Conservation (phyloP, 2,888 invertebrate species). For the Aphodius granarius region DNA sequence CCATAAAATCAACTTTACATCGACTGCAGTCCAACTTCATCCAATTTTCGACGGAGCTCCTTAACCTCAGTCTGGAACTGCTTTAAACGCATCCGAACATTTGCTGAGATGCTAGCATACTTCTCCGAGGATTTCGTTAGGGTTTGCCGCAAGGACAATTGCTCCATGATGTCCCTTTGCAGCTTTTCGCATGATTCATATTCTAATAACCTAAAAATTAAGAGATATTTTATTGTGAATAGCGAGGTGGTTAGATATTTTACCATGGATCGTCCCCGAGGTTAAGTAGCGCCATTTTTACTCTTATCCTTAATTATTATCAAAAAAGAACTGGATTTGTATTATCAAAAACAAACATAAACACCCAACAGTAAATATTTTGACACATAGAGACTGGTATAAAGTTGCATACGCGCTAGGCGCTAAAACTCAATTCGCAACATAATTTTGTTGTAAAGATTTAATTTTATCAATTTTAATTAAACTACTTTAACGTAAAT, state of each 20-base stretch:
- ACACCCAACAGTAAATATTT: not conserved
- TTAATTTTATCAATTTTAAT: not conserved
- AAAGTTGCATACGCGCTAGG: not conserved
- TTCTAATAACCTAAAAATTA: slow-evolving; percentile 60
- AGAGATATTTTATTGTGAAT: slow-evolving; percentile 9
- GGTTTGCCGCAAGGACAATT: slow-evolving; percentile 60
- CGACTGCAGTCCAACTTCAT: slow-evolving; percentile 52
- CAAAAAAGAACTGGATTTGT: not conserved
- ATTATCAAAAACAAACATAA: not conserved
- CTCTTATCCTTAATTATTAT: not conserved
- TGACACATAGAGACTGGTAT: not conserved
- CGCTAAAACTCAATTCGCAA: not conserved
- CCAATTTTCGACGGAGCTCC: slow-evolving; percentile 61
- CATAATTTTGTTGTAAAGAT: not conserved
- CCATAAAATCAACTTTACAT: slow-evolving; percentile 48
- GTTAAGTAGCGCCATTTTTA: slow-evolving; percentile 52
- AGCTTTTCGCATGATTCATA: slow-evolving; percentile 68
- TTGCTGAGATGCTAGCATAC: slow-evolving; percentile 62
- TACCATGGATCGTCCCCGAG: slow-evolving; percentile 57
- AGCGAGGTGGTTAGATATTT: slow-evolving; percentile 27
- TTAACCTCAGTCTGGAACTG: slow-evolving; percentile 63
- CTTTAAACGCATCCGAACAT: slow-evolving; percentile 62
- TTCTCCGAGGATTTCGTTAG: slow-evolving; percentile 58
- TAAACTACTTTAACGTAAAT: too few species aligned
- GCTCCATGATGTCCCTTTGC: slow-evolving; percentile 64